Base-by-base conservation (phyloP, 2,797 vertebrate species). In the Salmo trutta region DNA sequence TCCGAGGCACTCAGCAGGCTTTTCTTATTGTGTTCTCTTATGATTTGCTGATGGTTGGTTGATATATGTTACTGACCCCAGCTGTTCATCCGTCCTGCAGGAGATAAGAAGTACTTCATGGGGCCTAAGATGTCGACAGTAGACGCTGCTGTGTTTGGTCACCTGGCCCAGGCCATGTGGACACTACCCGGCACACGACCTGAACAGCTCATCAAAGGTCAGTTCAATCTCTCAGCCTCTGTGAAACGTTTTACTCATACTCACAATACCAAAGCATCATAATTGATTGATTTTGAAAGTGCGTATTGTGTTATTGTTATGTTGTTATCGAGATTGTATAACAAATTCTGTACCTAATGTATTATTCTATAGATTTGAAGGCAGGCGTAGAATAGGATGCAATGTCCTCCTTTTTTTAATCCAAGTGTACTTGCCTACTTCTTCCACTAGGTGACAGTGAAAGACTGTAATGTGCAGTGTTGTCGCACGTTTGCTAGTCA, bases 91-190 rank as follows among this genome's bases (percentile, higher is more conserved):
- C 88, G 78, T 79, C 82, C 85, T 88, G 4, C 74, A 99, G 97
- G 97, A 80, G 97, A 99, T 88, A 98, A 99, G 86, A 99, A 99
- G 82, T 99, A 99, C 86, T 96, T 99, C 54, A 99, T 99, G 98
- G 98, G 97, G 77, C 93, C 96, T 64, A 97, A 96, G 33, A 93
- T 98, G 85, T 98, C 97, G 24, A 96, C 96, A 14, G 94, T 99
- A 76, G 98, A 99, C 41, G 97, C 98, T 56, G 98, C 97, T 1
- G 95, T 99, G 76, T 99, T 99, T 74, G 97, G 98, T 62, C 97
- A 98, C 88, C 92, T 99, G 47, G 97, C 98, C 73, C 97, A 98
- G 90, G 97, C 96, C 5, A 99, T 99, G 98, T 99, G 98, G 98
- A 98, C 97, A 0, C 92, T 99, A 47, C 97, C 98, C 33, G 98